Evolutionary conservation across 2,113 vertebrate species (phyloP).

Genomic region (Vanacampus margaritifer): DNA sequence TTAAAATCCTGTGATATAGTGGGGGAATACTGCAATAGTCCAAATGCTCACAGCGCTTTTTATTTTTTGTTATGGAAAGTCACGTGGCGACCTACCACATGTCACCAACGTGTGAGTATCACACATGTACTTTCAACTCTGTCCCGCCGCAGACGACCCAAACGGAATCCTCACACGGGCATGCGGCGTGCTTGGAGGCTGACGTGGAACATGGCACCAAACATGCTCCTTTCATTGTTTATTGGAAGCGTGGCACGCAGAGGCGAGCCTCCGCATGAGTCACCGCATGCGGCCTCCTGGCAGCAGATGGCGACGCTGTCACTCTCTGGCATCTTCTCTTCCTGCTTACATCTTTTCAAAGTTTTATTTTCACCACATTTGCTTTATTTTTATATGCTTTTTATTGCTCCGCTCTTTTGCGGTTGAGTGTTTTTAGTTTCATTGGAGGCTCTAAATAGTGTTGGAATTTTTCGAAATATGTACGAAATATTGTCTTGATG

Average conservation of each 20-base stretch:
- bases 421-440: not conserved
- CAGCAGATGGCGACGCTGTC: conserved; percentile 65
- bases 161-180: not conserved
- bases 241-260: not conserved
- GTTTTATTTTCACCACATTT: not conserved
- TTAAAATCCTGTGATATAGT: too few species aligned
- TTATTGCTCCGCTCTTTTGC: not conserved
- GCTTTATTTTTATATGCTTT: not conserved
- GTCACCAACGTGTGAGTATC: not conserved
- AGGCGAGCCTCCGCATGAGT: conserved; percentile 60
- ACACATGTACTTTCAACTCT: not conserved
- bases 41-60: too few species aligned
- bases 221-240: conserved; percentile 50
- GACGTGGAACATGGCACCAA: conserved; percentile 51
- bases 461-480: not conserved
- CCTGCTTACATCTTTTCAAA: not conserved
- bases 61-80: not conserved
- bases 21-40: too few species aligned
- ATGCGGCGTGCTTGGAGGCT: conserved; percentile 27
- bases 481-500: not conserved
- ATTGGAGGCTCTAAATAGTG: too few species aligned
- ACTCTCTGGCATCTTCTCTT: not conserved
- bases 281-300: conserved; percentile 49
- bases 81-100: not conserved
- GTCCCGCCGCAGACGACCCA: not conserved